Evolutionary conservation across 2,113 vertebrate species (phyloP), one percentile per base, ranked within the genome.

Genomic region (Tringa solitaria): DNA sequence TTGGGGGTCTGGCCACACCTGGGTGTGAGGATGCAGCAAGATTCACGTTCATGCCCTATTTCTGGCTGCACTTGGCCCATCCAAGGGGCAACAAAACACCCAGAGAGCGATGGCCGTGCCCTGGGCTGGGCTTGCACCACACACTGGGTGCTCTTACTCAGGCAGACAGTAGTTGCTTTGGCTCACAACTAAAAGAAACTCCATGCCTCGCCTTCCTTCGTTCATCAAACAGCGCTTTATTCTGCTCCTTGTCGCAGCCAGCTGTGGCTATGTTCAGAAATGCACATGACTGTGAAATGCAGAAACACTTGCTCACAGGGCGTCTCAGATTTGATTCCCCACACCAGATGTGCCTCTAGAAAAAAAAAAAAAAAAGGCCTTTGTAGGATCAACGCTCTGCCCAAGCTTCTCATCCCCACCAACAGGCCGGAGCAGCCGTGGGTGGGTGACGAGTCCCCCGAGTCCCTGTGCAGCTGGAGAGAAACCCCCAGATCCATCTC

Each of bases 31-130:
- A 32, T 4, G 8, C 74, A 12, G n/a, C 11, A 35, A 61, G 27
- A 39, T 39, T 26, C n/a, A 5, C 1, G 1, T 22, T 39, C 12
- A 0, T 6, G 10, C 45, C 41, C 8, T 30, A 7, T 10, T 69
- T 88, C 39, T 5, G 12, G 32, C 12, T 8, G 70, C 51, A 3
- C 18, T 18, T 2, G 1, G 72, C 57, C 32, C 73, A 9, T 23
- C 15, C 8, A 1, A 63, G 39, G 30, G 56, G 11, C 54, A 28
- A 11, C 4, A 3, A 20, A 75, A 30, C 12, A 22, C 32, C 10
- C 33, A 4, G 61, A 19, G 33, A 12, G 43, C 0, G 1, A 14
- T 0, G 4, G 8, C 0, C 2, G 33, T 50, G 76, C 63, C n/a
- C 3, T 1, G 1, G 54, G 32, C 8, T 6, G 60, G 50, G 63